phyloP scores from a whole-genome alignment of 2,888 invertebrate species.

The Athetis lepigone region DNA sequence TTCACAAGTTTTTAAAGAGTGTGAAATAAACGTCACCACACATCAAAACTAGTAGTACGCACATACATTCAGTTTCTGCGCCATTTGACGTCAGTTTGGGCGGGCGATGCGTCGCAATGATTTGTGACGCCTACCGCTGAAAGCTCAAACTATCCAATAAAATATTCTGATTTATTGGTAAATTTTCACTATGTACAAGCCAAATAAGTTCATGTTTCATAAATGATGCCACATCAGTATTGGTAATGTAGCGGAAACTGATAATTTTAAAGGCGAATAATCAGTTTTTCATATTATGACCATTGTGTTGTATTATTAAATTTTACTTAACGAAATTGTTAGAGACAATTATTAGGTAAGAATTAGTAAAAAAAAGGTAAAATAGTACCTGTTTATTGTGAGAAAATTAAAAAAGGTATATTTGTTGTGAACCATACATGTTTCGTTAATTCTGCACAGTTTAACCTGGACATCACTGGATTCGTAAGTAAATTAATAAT shows the following conservation, averaged over 20 bases:
- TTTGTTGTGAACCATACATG: no score
- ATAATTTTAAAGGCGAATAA: conserved; percentile 31
- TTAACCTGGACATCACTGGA: no score
- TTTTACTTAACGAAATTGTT: no score
- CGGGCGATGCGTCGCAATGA: conserved; percentile 70
- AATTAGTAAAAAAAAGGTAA: no score
- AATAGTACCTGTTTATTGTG: no score
- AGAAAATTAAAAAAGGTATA: no score
- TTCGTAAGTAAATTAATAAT: no score
- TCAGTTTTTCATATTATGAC: not conserved
- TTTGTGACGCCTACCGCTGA: conserved; percentile 68
- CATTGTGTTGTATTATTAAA: no score
- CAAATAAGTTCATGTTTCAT: conserved; percentile 38
- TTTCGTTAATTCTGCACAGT: no score
- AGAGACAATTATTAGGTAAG: no score
- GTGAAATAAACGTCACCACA: conserved; percentile 52
- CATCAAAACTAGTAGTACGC: conserved; percentile 52
- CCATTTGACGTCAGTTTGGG: conserved; percentile 72
- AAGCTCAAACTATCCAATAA: conserved; percentile 68
- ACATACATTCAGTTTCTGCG: conserved; percentile 64
- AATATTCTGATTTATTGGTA: conserved; percentile 65
- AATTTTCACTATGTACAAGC: conserved; percentile 47
- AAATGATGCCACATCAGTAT: conserved; percentile 33
- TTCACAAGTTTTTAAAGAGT: conserved; percentile 32
- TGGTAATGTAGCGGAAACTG: conserved; percentile 37